phyloP scores from a whole-genome alignment of 2,888 invertebrate species.

The Molorchus minor region DNA sequence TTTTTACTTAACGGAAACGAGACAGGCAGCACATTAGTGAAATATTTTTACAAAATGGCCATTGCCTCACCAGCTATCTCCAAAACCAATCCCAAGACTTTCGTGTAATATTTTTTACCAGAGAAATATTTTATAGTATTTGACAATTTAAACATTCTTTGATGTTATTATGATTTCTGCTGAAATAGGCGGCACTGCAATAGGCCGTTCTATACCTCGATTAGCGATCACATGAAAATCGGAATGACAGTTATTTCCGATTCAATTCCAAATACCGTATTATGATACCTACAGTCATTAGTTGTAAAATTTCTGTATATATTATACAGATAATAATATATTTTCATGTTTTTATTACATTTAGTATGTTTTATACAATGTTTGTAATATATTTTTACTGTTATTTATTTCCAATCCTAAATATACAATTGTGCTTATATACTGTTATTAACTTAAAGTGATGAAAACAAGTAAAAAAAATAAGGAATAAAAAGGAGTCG shows the following conservation, averaged over 20 bases:
- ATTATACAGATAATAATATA: conserved; percentile 59
- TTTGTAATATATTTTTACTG: conserved; percentile 61
- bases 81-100: too few species aligned
- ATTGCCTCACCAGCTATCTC: too few species aligned
- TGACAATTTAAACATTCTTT: too few species aligned
- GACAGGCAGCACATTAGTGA: too few species aligned
- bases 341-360: conserved; percentile 58
- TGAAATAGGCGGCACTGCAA: conserved; percentile 34
- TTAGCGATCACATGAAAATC: conserved; percentile 49
- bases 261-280: conserved; percentile 44
- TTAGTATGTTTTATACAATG: conserved; percentile 61
- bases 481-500: conserved; percentile 42
- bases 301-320: conserved; percentile 58
- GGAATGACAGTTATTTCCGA: conserved; percentile 57
- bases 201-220: conserved; percentile 54
- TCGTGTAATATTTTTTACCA: too few species aligned
- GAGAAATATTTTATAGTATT: too few species aligned
- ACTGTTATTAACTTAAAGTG: conserved; percentile 53
- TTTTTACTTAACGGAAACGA: too few species aligned
- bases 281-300: conserved; percentile 55
- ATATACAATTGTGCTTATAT: conserved; percentile 52
- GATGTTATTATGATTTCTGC: conserved; percentile 20
- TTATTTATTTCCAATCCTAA: conserved; percentile 60
- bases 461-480: not conserved
- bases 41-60: too few species aligned